phyloP scores from a whole-genome alignment of 2,113 vertebrate genomes.

The Cisticola juncidis region DNA sequence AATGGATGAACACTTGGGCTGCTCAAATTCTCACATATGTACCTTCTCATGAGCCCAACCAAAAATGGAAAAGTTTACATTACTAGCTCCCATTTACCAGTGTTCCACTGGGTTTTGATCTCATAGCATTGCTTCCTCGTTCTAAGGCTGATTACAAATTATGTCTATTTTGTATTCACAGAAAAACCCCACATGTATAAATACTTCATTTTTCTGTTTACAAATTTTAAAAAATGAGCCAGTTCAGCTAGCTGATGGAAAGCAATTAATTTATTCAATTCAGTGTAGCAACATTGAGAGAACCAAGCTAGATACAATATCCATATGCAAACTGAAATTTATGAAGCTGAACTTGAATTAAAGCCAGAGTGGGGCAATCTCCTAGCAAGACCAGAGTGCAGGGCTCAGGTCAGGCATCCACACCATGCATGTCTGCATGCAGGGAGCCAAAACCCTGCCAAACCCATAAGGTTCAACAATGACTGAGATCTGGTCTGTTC shows the following conservation, averaged over 20 bases:
- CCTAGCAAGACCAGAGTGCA: neutral
- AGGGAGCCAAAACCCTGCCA: neutral
- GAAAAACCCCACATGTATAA: neutral
- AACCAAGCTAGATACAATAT: neutral
- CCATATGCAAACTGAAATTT: neutral
- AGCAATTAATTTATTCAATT: neutral
- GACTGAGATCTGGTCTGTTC: neutral
- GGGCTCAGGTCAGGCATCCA: neutral
- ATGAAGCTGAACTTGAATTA: neutral
- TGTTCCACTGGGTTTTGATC: neutral
- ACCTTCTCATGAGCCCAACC: neutral
- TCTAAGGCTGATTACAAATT: neutral
- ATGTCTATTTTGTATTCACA: neutral
- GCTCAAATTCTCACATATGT: neutral
- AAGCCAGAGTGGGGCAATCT: neutral
- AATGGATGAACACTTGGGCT: neutral
- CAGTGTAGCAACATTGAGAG: neutral
- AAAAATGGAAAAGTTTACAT: neutral
- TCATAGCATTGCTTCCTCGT: neutral
- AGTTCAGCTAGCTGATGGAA: neutral
- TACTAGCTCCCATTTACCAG: neutral
- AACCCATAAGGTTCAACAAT: neutral
- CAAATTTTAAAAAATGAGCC: neutral
- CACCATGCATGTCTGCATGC: accelerated
- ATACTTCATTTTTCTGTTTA: neutral